phyloP scores from a whole-genome alignment of 2,113 vertebrate genomes.

The Eptesicus fuscus region DNA sequence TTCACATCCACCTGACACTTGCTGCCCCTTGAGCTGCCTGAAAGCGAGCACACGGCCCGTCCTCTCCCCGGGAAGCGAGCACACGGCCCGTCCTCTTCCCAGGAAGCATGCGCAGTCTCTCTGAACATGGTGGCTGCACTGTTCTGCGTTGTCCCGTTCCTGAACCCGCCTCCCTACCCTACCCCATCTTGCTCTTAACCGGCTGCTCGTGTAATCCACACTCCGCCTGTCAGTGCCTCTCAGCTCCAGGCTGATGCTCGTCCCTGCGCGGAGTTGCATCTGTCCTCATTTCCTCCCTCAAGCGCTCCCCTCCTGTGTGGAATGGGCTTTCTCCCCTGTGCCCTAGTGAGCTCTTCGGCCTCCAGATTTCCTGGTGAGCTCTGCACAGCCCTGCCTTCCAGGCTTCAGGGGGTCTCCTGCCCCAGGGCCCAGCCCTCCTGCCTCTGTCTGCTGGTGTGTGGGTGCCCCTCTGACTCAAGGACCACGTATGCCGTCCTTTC shows the following conservation, averaged over 20 bases:
- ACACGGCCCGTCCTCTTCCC: too few species aligned
- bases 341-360: background rate
- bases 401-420: background rate
- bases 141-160: background rate
- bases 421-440: background rate
- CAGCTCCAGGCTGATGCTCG: background rate
- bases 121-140: background rate
- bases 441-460: background rate
- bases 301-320: background rate
- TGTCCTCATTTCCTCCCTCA: background rate
- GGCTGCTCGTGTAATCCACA: background rate
- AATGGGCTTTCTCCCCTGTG: background rate
- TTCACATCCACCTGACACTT: rapidly evolving
- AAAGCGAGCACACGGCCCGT: too few species aligned
- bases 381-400: background rate
- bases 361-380: background rate
- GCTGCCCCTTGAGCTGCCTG: background rate
- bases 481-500: background rate
- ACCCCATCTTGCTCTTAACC: rapidly evolving
- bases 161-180: background rate
- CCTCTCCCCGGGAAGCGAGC: too few species aligned
- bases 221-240: rapidly evolving
- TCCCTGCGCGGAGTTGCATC: background rate
- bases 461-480: background rate
- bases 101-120: background rate